Evolutionary conservation across 2,113 vertebrate genomes (phyloP), one percentile per base, ranked within the genome.

Genomic region (Aplodontia rufa): DNA sequence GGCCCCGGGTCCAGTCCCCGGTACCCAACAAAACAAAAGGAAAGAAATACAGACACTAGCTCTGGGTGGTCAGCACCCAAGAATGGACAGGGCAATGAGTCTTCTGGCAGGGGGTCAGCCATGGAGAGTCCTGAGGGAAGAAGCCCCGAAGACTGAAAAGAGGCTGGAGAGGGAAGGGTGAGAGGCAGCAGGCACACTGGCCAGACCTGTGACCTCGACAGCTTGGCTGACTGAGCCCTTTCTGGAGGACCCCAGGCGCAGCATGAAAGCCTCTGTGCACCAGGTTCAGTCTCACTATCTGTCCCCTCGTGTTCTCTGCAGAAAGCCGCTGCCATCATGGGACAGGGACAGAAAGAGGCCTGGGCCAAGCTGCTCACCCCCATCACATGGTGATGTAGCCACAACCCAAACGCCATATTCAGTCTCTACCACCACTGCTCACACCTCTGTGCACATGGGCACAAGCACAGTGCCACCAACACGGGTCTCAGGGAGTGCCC

Each of bases 251-350:
- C 71, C 66, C 6, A 6, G 64, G 14, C n/a, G n/a, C 53, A 20
- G 49, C 20, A 9, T 28, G 8, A 26, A n/a, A n/a, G 55, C 8
- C 58, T 1, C 58, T 60, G 8, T 60, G 12, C 16, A 89, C 14
- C 1, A 17, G 37, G 37, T 37, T 9, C 16, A 30, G 55, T 58
- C 17, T 85, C 66, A 40, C 51, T 14, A 40, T 47, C 42, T 1
- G 6, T 16, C 19, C 66, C 62, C 55, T 71, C 49, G 16, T 1
- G n/a, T 4, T 35, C n/a, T 51, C 6, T 0, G 4, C 53, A 58
- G n/a, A 30, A 47, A 69, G 35, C 51, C 11, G 37, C 47, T 49
- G 6, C n/a, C 0, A 0, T 20, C 53, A 11, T 0, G 5, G n/a
- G 71, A 53, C 40, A 32, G 40, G 40, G 5, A 28, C 32, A 35